Evolutionary conservation across 2,888 invertebrate genomes (phyloP), one percentile per base, ranked within the genome.

Genomic region (Scaptomyza parva): DNA sequence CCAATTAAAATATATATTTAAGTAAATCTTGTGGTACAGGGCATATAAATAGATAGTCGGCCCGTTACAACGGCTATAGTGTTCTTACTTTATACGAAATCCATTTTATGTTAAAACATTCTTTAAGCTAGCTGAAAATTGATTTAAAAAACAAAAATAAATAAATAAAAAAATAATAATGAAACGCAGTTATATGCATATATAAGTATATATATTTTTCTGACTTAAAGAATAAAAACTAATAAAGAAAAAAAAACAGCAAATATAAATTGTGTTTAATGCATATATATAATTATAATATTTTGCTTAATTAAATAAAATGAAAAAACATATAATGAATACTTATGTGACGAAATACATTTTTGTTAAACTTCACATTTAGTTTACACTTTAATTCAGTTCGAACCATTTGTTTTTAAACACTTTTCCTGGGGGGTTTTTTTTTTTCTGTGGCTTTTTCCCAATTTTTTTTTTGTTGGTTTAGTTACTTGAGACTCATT

Each of bases 281-380:
- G 61, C 69, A 78, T 55, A 39, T 17, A 70, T 17, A 70, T 72
- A 71, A 63, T 74, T 60, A 70, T 61, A 54, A 78, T 70, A 78
- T 73, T 76, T 79, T 77, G 70, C 82, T 74, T 81, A 77, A 77
- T 74, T 73, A 45, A 67, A 67, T 67, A 74, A 81, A 48, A 48
- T 17, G n/a, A 0, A 40, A 14, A 55, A 24, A 24, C 28, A 37
- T 14, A 41, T 1, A 11, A 51, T 35, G 7, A n/a, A 45, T 14
- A 14, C 2, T 30, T 11, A 28, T 11, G 3, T 28, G 8, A 9
- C 9, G 30, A 30, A 30, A 33, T 33, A 6, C 0, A 11, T n/a
- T 39, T 44, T 33, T 11, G 12, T 7, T 9, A 24, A 33, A 40
- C 35, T 40, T 61, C 11, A 40, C 24, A 41, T 14, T 58, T 47